Evolutionary conservation across 2,797 vertebrate genomes (phyloP), one percentile per base, ranked within the genome.

Genomic region (Bufotes viridis): DNA sequence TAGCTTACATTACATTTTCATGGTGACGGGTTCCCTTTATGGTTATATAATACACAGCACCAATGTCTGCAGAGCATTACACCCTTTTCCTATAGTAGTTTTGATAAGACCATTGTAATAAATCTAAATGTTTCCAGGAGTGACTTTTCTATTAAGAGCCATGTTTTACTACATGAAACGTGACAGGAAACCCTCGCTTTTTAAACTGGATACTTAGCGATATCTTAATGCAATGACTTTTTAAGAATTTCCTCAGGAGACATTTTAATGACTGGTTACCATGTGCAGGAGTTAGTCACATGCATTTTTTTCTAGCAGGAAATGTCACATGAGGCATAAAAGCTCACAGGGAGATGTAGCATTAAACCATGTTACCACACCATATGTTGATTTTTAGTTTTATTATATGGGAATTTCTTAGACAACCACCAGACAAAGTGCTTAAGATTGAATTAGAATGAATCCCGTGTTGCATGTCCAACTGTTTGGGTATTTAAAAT

Each of bases 361-460:
- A 81, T 81, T 85, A 69, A 84, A 80, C 63, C 34, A 81, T 75
- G 78, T 81, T 89, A 86, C 60, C 51, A 82, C 55, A 15, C 84
- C 83, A 89, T 89, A 89, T 86, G 83, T 85, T 89, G 13, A 65
- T 80, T 76, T 67, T 76, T 53, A 58, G 78, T 89, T 81, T 67
- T 14, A 85, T 89, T 82, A 86, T 63, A 80, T 42, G 18, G 42
- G 22, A 76, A 58, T 63, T 85, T 63, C 67, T 55, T 78, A 82
- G 70, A 60, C 76, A 84, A 85, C 65, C 69, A 81, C 78, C 58
- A 78, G 78, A 86, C 78, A 81, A 81, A 81, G 60, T 69, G 60
- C 79, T 85, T 86, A 89, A 75, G 69, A 89, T 67, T 89, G 69
- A 86, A 89, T 89, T 89, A 89, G 55, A 82, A 76, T 67, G 79